Percentiles rank a stretch among this genome's conserved stretches.
phyloP scores from a whole-genome alignment of 1,140 invertebrate genomes.

The Pseudoatta argentina region DNA sequence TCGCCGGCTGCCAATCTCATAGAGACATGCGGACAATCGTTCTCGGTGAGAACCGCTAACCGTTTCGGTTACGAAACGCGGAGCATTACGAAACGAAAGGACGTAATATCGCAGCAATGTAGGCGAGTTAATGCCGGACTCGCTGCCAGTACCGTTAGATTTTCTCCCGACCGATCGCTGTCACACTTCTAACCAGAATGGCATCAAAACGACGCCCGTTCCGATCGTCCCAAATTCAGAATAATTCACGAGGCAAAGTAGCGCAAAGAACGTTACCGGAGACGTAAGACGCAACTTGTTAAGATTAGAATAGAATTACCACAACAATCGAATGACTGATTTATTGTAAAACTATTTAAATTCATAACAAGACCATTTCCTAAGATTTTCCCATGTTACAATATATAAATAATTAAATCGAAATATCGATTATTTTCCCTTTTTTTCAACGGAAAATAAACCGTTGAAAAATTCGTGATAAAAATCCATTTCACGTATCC shows the following conservation, averaged over 20 bases:
- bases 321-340: background rate
- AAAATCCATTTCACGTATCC: too few species aligned
- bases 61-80: conserved; percentile 81
- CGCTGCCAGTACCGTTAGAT: conserved; percentile 81
- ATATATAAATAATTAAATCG: background rate
- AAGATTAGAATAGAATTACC: background rate
- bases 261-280: background rate
- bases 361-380: background rate
- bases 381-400: background rate
- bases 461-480: too few species aligned
- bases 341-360: background rate
- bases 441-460: background rate
- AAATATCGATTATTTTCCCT: background rate
- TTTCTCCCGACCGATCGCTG: conserved; percentile 77
- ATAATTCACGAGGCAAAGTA: conserved; percentile 7
- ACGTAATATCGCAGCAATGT: conserved; percentile 81
- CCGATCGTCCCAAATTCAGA: conserved; percentile 49
- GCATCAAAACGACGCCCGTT: conserved; percentile 58
- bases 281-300: background rate
- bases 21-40: conserved; percentile 35
- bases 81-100: conserved; percentile 81
- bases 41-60: conserved; percentile 75
- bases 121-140: conserved; percentile 74
- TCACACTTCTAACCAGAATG: conserved; percentile 75
- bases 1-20: conserved; percentile 33